These are phyloP conservation scores for Euphysa ruthae DNA, from an alignment of 30 jellyfish, hydroid and myxozoan genomes.

Conservation along the genomic window DNA sequence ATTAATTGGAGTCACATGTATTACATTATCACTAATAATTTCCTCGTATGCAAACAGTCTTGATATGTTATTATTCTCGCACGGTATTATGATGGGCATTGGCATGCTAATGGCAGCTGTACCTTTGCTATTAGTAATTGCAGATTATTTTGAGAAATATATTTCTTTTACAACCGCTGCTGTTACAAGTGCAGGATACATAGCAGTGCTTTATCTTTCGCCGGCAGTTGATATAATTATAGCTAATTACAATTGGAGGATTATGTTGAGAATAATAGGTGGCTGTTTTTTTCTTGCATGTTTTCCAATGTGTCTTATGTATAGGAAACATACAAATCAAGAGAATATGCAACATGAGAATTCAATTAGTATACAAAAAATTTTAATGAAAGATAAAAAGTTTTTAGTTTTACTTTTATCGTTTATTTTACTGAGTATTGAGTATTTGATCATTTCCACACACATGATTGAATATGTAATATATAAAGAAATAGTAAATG, in stretches of 20 bases:
- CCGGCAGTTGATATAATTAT: background rate
- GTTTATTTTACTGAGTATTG: background rate
- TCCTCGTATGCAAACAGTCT: too few species aligned
- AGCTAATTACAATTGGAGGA: background rate
- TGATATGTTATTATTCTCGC: background rate
- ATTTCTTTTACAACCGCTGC: background rate
- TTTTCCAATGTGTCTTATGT: background rate
- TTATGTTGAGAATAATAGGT: background rate
- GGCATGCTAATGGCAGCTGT: background rate
- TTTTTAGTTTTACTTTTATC: background rate
- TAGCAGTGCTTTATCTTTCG: background rate
- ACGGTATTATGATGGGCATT: background rate
- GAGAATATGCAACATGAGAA: background rate
- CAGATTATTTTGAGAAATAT: background rate
- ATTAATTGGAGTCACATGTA: background rate
- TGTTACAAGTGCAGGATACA: too few species aligned
- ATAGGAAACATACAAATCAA: background rate
- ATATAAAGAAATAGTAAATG: background rate
- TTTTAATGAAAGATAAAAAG: background rate
- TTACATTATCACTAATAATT: background rate
- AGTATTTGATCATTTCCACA: background rate
- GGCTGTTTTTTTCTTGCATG: background rate
- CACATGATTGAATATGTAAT: background rate
- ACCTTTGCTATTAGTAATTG: background rate
- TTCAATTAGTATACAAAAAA: too few species aligned